phyloP scores from a whole-genome alignment of 1,140 invertebrate species.

The Pogonomyrmex californicus region DNA sequence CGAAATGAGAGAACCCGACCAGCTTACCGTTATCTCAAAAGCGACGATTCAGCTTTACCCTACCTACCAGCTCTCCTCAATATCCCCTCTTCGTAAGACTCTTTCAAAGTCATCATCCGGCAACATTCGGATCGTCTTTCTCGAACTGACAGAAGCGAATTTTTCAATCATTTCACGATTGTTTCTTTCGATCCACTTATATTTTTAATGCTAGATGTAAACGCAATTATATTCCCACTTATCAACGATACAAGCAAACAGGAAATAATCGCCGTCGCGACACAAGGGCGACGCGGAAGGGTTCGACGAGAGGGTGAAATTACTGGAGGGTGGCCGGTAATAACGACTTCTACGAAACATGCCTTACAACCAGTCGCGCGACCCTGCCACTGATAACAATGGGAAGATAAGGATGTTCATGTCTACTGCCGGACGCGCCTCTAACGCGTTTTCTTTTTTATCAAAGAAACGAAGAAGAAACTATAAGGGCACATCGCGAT shows the following conservation, averaged over 20 bases:
- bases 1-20: conserved; percentile 41
- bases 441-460: background rate
- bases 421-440: background rate
- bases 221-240: background rate
- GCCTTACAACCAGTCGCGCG: conserved; percentile 11
- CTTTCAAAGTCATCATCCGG: conserved; percentile 15
- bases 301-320: conserved; percentile 40
- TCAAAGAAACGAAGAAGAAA: background rate
- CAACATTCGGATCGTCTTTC: conserved; percentile 72
- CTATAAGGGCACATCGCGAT: background rate
- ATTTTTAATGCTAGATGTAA: background rate
- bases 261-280: background rate
- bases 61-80: background rate
- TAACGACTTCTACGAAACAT: conserved; percentile 51
- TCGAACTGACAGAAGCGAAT: conserved; percentile 48
- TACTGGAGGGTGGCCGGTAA: conserved; percentile 1
- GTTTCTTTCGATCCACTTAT: background rate
- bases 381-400: conserved; percentile 5
- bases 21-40: conserved; percentile 44
- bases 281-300: conserved; percentile 32
- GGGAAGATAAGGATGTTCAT: conserved; percentile 38
- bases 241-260: background rate
- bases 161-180: background rate
- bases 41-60: background rate
- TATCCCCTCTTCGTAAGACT: background rate